A percentile compares a stretch with the other conserved stretches of the same genome.
Conservation (phyloP, 92 coral and sea anemone species). For the Scolanthus callimorphus region DNA sequence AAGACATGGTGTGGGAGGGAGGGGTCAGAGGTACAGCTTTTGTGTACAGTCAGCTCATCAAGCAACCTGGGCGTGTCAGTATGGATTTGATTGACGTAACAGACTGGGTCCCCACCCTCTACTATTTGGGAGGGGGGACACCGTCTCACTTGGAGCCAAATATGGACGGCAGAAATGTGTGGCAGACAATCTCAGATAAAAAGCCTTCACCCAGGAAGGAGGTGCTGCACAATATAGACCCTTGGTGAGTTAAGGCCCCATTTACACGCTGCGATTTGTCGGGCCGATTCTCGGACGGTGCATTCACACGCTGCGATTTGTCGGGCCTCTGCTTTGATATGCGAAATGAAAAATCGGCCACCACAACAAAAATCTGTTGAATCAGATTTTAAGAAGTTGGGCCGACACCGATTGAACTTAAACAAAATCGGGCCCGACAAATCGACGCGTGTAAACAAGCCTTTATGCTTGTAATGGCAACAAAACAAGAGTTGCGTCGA, state of each 20-base stretch:
- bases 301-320: no score
- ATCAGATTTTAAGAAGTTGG: no score
- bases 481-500: no score
- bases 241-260: constrained; percentile 70
- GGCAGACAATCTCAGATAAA: constrained; percentile 78
- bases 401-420: no score
- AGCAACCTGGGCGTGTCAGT: constrained; percentile 78
- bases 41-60: constrained; percentile 72
- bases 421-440: no score
- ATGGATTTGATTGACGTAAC: constrained; percentile 88
- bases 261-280: no score
- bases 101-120: constrained; percentile 99
- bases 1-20: constrained; percentile 99
- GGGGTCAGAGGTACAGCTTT: constrained; percentile 94
- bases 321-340: no score
- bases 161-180: constrained; percentile 89
- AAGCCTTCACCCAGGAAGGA: constrained; percentile 86
- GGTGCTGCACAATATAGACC: constrained; percentile 96
- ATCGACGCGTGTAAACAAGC: no score
- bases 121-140: constrained; percentile 87
- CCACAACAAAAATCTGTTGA: no score
- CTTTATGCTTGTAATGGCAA: no score
- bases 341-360: no score
- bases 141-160: constrained; percentile 42
- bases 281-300: no score